Conservation (phyloP, 1,140 invertebrate genomes). For the Diploscapter pachys region DNA sequence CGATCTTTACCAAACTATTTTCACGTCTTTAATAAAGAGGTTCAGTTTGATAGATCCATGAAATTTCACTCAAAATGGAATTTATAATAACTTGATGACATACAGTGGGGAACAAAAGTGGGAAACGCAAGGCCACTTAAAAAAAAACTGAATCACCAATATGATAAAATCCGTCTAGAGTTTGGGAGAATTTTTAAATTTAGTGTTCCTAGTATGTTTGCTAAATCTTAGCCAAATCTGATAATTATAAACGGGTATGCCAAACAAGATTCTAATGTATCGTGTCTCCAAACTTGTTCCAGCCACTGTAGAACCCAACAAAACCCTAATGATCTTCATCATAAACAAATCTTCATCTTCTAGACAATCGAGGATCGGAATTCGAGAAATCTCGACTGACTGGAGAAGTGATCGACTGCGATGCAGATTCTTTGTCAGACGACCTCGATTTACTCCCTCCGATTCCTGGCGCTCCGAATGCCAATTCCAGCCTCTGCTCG, state of each 20-base stretch:
- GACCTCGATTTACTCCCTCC: constrained; percentile 35
- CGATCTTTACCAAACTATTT: no score
- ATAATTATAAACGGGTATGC: no score
- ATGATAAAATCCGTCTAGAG: no score
- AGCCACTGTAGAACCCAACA: no score
- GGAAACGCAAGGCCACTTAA: neutral
- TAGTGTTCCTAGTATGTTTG: no score
- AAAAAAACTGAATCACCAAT: no score
- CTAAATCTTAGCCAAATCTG: no score
- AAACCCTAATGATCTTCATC: neutral
- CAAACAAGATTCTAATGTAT: neutral
- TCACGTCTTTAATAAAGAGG: no score
- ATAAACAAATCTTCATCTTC: constrained; percentile 11
- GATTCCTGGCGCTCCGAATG: constrained; percentile 26
- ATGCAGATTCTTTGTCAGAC: constrained; percentile 27
- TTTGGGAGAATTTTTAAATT: no score
- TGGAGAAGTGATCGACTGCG: constrained; percentile 13
- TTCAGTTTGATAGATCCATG: no score
- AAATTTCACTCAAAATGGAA: no score
- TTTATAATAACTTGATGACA: neutral
- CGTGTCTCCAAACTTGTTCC: neutral
- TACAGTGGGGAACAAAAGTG: constrained; percentile 12
- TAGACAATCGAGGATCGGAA: constrained; percentile 9
- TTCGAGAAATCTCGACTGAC: constrained; percentile 1
- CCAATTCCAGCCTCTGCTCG: constrained; percentile 10